Conservation (phyloP, 2,113 vertebrate species). For the Haplochromis burtoni region DNA sequence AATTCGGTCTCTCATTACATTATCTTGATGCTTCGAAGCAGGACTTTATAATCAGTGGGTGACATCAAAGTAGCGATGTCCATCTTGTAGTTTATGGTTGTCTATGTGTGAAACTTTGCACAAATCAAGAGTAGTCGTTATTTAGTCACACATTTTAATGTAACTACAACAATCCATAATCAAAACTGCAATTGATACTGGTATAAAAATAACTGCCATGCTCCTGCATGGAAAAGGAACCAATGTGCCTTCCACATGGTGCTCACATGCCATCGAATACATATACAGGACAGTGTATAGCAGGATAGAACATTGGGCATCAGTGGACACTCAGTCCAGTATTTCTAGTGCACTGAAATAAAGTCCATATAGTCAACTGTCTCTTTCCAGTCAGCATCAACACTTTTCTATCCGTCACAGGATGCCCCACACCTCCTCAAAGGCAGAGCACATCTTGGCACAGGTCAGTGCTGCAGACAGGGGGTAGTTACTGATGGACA, state of each 20-base stretch:
- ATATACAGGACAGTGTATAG: not conserved
- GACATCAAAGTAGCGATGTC: not conserved
- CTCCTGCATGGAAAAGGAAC: not conserved
- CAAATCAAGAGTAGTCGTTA: not conserved
- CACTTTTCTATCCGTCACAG: slow-evolving; percentile 62
- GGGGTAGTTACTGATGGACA: slow-evolving; percentile 96
- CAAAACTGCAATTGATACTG: not conserved
- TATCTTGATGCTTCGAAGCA: not conserved
- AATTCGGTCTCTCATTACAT: not conserved
- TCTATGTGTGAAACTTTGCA: not conserved
- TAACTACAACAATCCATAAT: not conserved
- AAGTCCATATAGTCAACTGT: not conserved
- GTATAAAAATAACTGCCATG: not conserved
- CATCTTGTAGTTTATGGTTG: not conserved
- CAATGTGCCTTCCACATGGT: not conserved
- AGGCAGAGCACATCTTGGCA: slow-evolving; percentile 92
- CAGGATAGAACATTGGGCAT: not conserved
- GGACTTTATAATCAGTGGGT: not conserved
- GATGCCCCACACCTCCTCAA: slow-evolving; percentile 92
- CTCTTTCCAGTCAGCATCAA: not conserved
- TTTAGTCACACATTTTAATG: slow-evolving; percentile 12
- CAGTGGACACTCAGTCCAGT: not conserved
- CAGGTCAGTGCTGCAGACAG: slow-evolving; percentile 94
- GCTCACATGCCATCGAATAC: not conserved
- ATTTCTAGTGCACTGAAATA: not conserved